A percentile compares a stretch with the other conserved stretches of the same genome.
These are phyloP conservation scores for Lepus oiostolus DNA, from an alignment of 2,797 vertebrate genomes.

Conservation along the genomic window DNA sequence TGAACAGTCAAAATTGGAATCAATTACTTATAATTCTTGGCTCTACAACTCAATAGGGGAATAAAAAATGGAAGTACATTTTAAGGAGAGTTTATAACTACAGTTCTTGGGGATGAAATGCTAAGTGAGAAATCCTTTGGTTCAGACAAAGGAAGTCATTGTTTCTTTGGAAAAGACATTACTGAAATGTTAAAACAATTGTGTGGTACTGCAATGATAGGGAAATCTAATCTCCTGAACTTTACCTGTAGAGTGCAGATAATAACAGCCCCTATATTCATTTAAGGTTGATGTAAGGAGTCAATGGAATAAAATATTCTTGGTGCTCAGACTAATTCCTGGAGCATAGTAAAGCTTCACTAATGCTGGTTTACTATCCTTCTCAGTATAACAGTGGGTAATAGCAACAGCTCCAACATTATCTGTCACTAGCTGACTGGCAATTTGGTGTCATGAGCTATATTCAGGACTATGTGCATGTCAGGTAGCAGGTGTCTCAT, in stretches of 20 bases:
- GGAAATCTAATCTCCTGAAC: neutral
- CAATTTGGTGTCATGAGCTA: neutral
- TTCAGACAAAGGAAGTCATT: constrained; percentile 2
- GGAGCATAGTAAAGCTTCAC: neutral
- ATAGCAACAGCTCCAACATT: neutral
- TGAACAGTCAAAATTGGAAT: constrained; percentile 3
- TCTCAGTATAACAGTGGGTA: neutral
- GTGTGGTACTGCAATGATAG: neutral
- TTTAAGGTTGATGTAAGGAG: constrained; percentile 19
- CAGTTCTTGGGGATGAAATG: neutral
- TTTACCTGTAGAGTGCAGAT: neutral
- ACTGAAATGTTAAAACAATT: constrained; percentile 54
- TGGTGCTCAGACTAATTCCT: neutral
- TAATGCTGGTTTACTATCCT: neutral
- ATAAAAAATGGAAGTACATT: constrained; percentile 51
- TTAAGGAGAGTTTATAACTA: constrained; percentile 56
- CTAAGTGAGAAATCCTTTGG: neutral
- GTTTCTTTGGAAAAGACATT: constrained; percentile 30
- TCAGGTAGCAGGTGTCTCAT: neutral
- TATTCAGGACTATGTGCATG: neutral
- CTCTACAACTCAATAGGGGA: neutral
- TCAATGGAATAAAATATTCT: constrained; percentile 5
- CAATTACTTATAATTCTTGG: constrained; percentile 61
- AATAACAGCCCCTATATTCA: neutral
- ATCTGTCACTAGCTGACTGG: neutral